Evolutionary conservation across 2,888 invertebrate genomes (phyloP).

Genomic region (Cordilura impudica): DNA sequence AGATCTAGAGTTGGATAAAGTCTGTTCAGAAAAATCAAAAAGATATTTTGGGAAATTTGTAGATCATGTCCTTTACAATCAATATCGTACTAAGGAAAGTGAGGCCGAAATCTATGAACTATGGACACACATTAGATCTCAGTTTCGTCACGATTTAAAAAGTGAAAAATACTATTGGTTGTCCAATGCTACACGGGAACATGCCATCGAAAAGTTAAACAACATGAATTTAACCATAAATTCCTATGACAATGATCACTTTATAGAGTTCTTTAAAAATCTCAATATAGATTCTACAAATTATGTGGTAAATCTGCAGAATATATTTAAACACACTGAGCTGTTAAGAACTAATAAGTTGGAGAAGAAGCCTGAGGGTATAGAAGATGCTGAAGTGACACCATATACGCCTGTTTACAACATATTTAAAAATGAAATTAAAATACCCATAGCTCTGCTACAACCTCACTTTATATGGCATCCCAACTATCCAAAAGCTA

Average conservation of each 20-base stretch:
- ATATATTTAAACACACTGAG: conserved; percentile 62
- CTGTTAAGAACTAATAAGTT: conserved; percentile 38
- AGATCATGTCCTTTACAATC: conserved; percentile 69
- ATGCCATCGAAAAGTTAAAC: conserved; percentile 69
- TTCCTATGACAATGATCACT: conserved; percentile 69
- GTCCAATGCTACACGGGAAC: conserved; percentile 66
- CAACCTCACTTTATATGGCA: conserved; percentile 73
- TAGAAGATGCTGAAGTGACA: conserved; percentile 60
- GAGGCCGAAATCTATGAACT: conserved; percentile 69
- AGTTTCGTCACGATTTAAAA: conserved; percentile 67
- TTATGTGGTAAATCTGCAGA: conserved; percentile 70
- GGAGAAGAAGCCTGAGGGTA: conserved; percentile 47
- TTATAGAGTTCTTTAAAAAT: conserved; percentile 64
- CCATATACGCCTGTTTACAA: conserved; percentile 70
- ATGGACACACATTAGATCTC: conserved; percentile 69
- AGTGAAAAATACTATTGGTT: conserved; percentile 72
- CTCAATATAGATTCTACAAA: conserved; percentile 64
- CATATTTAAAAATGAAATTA: conserved; percentile 69
- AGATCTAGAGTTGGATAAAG: conserved; percentile 47
- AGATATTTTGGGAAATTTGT: conserved; percentile 70
- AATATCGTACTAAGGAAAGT: conserved; percentile 64
- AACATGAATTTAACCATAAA: conserved; percentile 70
- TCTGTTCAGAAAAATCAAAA: conserved; percentile 69
- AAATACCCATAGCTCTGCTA: conserved; percentile 72
- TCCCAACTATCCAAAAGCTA: conserved; percentile 69